phyloP scores from a whole-genome alignment of 2,888 invertebrate species.

The Silvanus unidentatus region DNA sequence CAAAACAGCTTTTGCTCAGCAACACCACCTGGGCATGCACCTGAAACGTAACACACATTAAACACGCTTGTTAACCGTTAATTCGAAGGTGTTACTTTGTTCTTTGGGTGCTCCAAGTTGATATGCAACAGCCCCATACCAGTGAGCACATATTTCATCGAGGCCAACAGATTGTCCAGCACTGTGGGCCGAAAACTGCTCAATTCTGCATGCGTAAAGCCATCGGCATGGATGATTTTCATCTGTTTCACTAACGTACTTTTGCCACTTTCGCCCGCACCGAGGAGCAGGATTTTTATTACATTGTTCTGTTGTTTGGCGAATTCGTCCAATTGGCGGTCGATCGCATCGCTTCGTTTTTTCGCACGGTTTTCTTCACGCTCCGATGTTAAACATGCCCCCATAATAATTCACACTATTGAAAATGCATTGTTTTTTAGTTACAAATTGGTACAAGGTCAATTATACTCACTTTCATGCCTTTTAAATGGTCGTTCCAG shows the following conservation, averaged over 20 bases:
- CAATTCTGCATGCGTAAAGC: conserved; percentile 56
- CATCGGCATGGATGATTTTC: conserved; percentile 64
- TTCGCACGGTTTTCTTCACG: conserved; percentile 56
- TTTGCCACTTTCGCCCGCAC: conserved; percentile 63
- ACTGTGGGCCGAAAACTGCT: conserved; percentile 59
- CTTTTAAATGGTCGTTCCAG: too few relatives aligned
- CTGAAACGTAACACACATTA: conserved; percentile 28
- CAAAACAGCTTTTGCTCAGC: conserved; percentile 50
- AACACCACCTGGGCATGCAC: conserved; percentile 50
- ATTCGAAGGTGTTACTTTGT: conserved; percentile 49
- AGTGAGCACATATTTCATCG: conserved; percentile 62
- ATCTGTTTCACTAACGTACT: conserved; percentile 64
- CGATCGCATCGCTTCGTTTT: conserved; percentile 56
- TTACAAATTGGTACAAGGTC: too few relatives aligned
- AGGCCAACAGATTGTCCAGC: conserved; percentile 58
- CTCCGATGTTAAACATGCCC: conserved; percentile 58
- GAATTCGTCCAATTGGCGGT: conserved; percentile 53
- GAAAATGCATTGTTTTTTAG: too few relatives aligned
- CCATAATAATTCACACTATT: conserved; percentile 43
- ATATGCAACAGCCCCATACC: conserved; percentile 61
- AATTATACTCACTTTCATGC: too few relatives aligned
- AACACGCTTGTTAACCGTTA: conserved; percentile 1
- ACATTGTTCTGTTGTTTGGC: conserved; percentile 56
- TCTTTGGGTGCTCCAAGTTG: conserved; percentile 55
- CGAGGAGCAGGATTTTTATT: conserved; percentile 57